Base-by-base conservation (phyloP, 2,888 invertebrate genomes). In the Drosophila nr. perissopoda region DNA sequence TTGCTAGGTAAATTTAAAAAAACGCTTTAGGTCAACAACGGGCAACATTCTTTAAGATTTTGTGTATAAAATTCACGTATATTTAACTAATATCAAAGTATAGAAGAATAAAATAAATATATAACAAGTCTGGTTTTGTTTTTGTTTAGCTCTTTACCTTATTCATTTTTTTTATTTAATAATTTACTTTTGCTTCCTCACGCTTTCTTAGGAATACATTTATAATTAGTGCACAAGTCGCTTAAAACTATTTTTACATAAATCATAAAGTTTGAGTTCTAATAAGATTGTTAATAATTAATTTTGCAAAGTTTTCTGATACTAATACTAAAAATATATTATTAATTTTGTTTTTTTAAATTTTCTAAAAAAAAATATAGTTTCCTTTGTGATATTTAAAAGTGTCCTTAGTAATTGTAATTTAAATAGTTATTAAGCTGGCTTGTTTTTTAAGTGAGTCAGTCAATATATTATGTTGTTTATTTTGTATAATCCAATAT, bases 21-120 rank as follows among this genome's bases (percentile, higher is more conserved):
- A 61, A 40, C 58, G 34, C n/a, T 40, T 48, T 2, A 62, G 81
- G 76, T 60, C 65, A 79, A 33, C 27, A 68, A 31, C 34, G 29
- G n/a, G 29, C 42, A 27, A 48, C 8, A n/a, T 49, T 51, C n/a
- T 33, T 38, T 38, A 11, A 54, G 36, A 54, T 36, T 53, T 34
- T 16, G 11, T 53, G 1, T 53, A 13, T 10, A 1, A 25, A 36
- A 34, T 25, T 16, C 46, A 25, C 11, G 42, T 11, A 11, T 42
- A 42, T n/a, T 11, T 42, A 21, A 11, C 1, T 16, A 16, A 36
- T 7, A 36, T 36, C 7, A 7, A 18, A 11, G 11, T n/a, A 42
- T 11, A 1, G 11, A 46, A 25, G 46, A 46, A 46, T 25, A 25
- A 8, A 46, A 25, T 25, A 16, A 25, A 21, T 10, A 16, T 7